Percentiles rank a stretch among this genome's conserved stretches.
Conservation (phyloP, 2,888 invertebrate species). For the Chymomyza caudatula region DNA sequence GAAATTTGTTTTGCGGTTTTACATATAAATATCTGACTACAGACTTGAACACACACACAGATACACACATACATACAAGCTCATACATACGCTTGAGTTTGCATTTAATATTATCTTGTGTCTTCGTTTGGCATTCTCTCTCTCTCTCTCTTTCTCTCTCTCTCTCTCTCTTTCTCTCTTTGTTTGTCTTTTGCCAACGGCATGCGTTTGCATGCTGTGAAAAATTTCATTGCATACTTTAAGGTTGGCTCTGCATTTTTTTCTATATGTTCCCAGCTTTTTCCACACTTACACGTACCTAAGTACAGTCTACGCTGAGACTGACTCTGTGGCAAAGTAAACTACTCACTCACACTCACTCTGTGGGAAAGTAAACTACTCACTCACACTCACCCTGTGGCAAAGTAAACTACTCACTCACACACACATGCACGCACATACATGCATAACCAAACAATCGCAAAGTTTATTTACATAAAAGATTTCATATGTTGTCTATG, state of each 20-base stretch:
- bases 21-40: slow-evolving; percentile 52
- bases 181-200: slow-evolving; percentile 5
- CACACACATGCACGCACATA: not conserved
- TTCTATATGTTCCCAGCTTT: slow-evolving; percentile 3
- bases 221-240: slow-evolving; percentile 47
- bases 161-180: not conserved
- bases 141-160: slow-evolving; percentile 5
- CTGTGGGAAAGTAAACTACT: slow-evolving; percentile 10
- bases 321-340: slow-evolving; percentile 14
- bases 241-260: slow-evolving; percentile 7
- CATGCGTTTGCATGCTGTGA: slow-evolving; percentile 41
- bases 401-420: slow-evolving; percentile 5
- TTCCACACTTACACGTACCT: not conserved
- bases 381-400: not conserved
- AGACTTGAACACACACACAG: slow-evolving; percentile 1
- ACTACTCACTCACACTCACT: not conserved
- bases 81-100: slow-evolving; percentile 25
- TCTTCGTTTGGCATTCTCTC: slow-evolving; percentile 18
- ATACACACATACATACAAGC: slow-evolving; percentile 17
- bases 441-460: too few species aligned
- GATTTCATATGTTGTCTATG: slow-evolving; percentile 48
- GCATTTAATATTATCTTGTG: slow-evolving; percentile 47
- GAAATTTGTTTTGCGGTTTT: slow-evolving; percentile 67
- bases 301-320: not conserved
- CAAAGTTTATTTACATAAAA: slow-evolving; percentile 63